Evolutionary conservation across 2,113 vertebrate species (phyloP), one percentile per base, ranked within the genome.

Genomic region (Aspiorhynchus laticeps): DNA sequence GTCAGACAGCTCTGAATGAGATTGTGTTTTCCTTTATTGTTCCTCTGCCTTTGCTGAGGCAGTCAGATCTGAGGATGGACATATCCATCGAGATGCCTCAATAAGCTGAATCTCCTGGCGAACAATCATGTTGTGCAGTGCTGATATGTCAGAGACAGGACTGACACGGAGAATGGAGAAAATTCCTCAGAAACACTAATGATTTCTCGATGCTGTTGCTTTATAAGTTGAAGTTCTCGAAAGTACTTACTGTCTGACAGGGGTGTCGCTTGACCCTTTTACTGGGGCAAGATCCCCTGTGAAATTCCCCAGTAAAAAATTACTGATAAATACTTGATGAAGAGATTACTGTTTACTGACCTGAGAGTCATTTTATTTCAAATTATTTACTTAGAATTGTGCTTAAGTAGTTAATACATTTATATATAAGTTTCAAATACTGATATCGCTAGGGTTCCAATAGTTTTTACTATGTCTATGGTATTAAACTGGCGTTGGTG

Each of bases 1-100:
- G 65, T 46, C 41, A 71, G 86, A 88, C 82, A 86, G 56, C 65
- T 76, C 79, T 36, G 78, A 76, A 88, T 83, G 63, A 88, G 67
- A 87, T 69, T 85, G 74, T 86, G 69, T 87, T 87, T 80, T 88
- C 80, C 84, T 80, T 84, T 63, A 48, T 88, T 86, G 83, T 80
- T 79, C 67, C 77, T 74, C 67, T 81, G 51, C 74, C 71, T 74
- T 67, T 51, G 71, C 75, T 28, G 48, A 65, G 65, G 80, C 41
- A 69, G 38, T 63, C 53, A 83, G n/a, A 76, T 84, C 69, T 74
- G 21, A 38, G 83, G 31, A 84, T 73, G 69, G 48, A 59, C 69
- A 84, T 12, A 83, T 83, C 65, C 41, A 69, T 83, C 26, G 63
- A 73, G 78, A 86, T 56, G 53, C 67, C 85, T 69, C 51, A 28